Percentiles rank a stretch among this genome's conserved stretches.
Conservation (phyloP, 1,140 invertebrate genomes). For the Zaprionus gabonicus region DNA sequence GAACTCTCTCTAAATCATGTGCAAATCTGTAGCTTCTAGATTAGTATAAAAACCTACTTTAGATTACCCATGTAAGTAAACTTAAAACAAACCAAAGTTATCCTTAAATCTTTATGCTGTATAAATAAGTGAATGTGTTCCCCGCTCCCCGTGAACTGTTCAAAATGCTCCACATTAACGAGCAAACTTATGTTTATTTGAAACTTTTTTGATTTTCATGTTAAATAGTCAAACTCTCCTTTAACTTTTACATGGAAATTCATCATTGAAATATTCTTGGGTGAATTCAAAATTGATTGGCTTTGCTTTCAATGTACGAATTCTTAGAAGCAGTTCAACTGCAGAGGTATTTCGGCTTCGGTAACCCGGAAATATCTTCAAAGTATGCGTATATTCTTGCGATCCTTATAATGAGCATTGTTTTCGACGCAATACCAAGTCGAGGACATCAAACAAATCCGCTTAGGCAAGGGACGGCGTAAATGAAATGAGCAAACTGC, state of each 20-base stretch:
- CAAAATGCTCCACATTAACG: not conserved
- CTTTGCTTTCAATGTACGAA: not conserved
- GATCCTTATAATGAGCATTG: conserved; percentile 67
- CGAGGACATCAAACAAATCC: conserved; percentile 72
- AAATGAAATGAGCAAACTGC: conserved; percentile 57
- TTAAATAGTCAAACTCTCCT: not conserved
- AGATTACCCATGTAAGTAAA: conserved; percentile 63
- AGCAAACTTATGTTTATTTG: not conserved
- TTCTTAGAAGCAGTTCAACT: not conserved
- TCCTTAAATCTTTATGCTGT: conserved; percentile 9
- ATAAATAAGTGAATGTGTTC: conserved; percentile 6
- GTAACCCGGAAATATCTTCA: not conserved
- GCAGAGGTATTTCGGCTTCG: conserved; percentile 9
- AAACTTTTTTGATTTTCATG: not conserved
- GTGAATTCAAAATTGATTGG: no score
- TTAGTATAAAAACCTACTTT: conserved; percentile 49
- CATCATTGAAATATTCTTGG: not conserved
- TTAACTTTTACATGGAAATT: not conserved
- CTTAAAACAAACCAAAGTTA: not conserved
- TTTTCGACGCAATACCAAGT: conserved; percentile 44
- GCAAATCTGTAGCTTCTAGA: conserved; percentile 43
- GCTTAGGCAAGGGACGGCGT: conserved; percentile 58
- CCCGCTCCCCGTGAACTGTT: not conserved
- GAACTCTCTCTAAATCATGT: conserved; percentile 20
- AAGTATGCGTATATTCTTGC: conserved; percentile 40